These are phyloP conservation scores for Ciconia maguari DNA, from an alignment of 2,113 vertebrate genomes.

Conservation along the genomic window DNA sequence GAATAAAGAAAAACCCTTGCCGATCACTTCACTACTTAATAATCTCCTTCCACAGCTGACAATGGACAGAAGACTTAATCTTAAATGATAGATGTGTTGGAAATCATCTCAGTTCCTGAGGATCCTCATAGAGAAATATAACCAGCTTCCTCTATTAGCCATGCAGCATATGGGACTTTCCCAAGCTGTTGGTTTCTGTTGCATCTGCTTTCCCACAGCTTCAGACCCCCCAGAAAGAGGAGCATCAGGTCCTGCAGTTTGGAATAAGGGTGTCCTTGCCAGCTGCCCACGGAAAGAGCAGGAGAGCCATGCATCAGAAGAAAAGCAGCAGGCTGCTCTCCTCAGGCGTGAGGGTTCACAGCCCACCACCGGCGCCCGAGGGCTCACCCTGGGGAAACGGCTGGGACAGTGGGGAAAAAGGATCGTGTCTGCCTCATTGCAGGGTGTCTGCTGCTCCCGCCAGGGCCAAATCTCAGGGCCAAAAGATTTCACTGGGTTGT, in stretches of 20 bases:
- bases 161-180: neutral
- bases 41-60: neutral
- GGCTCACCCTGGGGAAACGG: neutral
- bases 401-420: neutral
- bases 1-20: neutral
- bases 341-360: neutral
- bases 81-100: neutral
- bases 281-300: neutral
- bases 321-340: neutral
- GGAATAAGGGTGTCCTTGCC: neutral
- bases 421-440: neutral
- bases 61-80: neutral
- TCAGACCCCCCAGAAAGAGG: neutral
- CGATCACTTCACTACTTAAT: neutral
- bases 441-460: neutral
- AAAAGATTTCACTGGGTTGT: neutral
- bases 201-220: neutral
- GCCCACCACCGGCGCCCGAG: accelerated
- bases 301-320: neutral
- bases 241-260: neutral
- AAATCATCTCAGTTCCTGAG: neutral
- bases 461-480: neutral
- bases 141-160: neutral
- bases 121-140: neutral
- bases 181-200: neutral